phyloP scores from a whole-genome alignment of 2,113 vertebrate genomes.

The Echinops telfairi region DNA sequence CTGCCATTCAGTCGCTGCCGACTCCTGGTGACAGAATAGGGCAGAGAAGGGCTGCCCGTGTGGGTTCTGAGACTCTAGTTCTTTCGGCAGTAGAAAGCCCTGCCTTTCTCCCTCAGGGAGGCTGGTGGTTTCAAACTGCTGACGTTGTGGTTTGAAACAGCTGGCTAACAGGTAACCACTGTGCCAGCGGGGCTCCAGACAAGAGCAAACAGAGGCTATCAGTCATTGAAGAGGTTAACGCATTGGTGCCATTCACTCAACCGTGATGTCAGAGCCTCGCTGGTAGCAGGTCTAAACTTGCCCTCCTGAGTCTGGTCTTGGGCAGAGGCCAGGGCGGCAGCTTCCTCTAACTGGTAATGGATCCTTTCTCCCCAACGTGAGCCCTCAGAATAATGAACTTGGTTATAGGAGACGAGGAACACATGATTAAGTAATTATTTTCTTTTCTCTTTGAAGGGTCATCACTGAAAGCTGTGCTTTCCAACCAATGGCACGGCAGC shows the following conservation, averaged over 20 bases:
- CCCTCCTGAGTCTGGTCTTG: slow-evolving; percentile 30
- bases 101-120: too few species aligned
- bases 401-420: slow-evolving; percentile 73
- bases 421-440: slow-evolving; percentile 78
- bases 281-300: not conserved
- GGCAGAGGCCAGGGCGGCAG: slow-evolving; percentile 28
- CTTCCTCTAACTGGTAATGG: slow-evolving; percentile 51
- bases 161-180: too few species aligned
- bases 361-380: slow-evolving; percentile 72
- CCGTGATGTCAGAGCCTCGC: not conserved
- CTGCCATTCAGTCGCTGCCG: too few species aligned
- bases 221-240: not conserved
- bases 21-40: too few species aligned
- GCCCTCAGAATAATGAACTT: slow-evolving; percentile 68
- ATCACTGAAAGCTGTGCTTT: slow-evolving; percentile 63
- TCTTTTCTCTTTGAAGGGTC: slow-evolving; percentile 73
- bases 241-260: not conserved
- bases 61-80: too few species aligned
- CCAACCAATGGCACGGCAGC: slow-evolving; percentile 61
- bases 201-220: slow-evolving; percentile 2
- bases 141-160: too few species aligned
- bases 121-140: too few species aligned
- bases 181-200: too few species aligned
- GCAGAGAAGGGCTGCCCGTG: too few species aligned
- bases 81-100: too few species aligned